Base-by-base conservation (phyloP, 2,113 vertebrate genomes). In the Suricata suricatta region DNA sequence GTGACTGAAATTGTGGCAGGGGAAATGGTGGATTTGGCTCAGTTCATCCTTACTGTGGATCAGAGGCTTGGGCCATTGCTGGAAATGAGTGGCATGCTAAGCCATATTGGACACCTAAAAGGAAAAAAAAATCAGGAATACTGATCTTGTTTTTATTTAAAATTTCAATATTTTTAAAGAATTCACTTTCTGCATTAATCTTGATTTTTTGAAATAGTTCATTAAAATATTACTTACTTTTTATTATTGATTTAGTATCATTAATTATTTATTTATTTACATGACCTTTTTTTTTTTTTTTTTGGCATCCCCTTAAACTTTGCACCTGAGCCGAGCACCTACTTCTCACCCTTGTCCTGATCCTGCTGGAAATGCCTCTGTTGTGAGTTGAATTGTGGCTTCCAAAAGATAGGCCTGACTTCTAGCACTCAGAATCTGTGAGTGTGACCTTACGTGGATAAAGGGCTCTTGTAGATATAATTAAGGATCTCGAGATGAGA, bases 251-350 rank as follows among this genome's bases (percentile, higher is more conserved):
- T 86, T 77, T 74, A 2, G 44, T 57, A 68, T 90, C 27, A 74
- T 79, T 41, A 50, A 82, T 93, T 88, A 15, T 33, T 21, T 93
- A 63, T 50, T 92, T 94, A 50, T 72, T 96, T 93, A 35, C 25
- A 74, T 33, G 35, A n/a, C 29, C 57, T 3, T 57, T 57, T 60
- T 60, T 60, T 41, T 29, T 60, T 21, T 60, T 57, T 44, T 79
- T 41, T 50, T 19, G 1, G 13, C 11, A 1, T n/a, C 16, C 21
- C 6, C 44, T 84, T 52, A n/a, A 38, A 16, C 69, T 66, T 77
- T 80, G 9, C 9, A 50, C 23, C 64, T 64, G 63, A 79, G 25
- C 14, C 0, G 0, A 74, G 19, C n/a, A 57, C 14, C 27, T 94
- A 2, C 1, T 8, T 63, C 47, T 83, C 19, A n/a, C 12, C 23